Base-by-base conservation (phyloP, 2,888 invertebrate species). In the Dryomyza anilis region DNA sequence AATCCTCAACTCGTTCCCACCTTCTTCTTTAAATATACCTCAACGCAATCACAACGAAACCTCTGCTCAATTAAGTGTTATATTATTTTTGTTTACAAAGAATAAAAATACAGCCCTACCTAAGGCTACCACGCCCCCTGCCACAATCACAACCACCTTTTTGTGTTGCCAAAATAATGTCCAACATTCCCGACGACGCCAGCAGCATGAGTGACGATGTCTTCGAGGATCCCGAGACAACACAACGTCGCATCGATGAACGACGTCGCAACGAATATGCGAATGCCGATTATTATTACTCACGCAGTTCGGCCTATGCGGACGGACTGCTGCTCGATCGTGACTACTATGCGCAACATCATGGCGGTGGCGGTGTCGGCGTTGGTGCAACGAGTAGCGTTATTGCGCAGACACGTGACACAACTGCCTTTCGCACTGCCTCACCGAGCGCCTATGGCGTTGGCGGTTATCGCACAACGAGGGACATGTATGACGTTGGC, bases 381-480 rank as follows among this genome's bases (percentile, higher is more conserved):
- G n/a, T 16, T 23, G 36, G 16, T 10, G 21, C 46, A n/a, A 8
- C 46, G 33, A 21, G 14, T 8, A 16, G 27, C 46, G 60, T 33
- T 5, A 25, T 16, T 2, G 52, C 16, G 14, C 43, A 27, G 12
- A 23, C 57, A 10, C 56, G 58, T 6, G 72, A 73, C 74, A 73
- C 77, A 27, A 74, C 76, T 27, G 75, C 76, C 8, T 76, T 77
- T 61, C 75, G 76, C 30, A 75, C 89, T 2, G 91, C 92, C 14
- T 91, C 91, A 3, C 90, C 91, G 5, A 93, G 92, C 21, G 93
- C 93, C 5, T 93, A 93, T 82, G 85, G 91, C 14, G n/a, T n/a
- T n/a, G n/a, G n/a, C n/a, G 92, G 91, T 77, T 93, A 93, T 83
- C 87, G 88, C 68, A 91, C 92, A 2, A 91, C 92, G 1, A 86